These are phyloP conservation scores for Micromys minutus DNA, from an alignment of 2,113 vertebrate species.

Conservation along the genomic window DNA sequence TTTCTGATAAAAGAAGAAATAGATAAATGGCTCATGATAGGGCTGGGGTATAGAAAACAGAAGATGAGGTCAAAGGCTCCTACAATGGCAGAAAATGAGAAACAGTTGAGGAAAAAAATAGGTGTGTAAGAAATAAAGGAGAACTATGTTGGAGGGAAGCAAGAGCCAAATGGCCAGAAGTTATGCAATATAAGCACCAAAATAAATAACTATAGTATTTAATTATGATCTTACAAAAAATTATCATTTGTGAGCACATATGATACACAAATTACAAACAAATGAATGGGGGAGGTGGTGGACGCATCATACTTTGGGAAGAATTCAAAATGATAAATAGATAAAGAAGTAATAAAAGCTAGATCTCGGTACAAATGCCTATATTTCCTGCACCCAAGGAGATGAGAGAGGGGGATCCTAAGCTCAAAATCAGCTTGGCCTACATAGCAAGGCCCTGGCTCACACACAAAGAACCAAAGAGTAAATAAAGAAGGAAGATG, in stretches of 20 bases:
- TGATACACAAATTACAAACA: background rate
- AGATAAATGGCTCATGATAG: background rate
- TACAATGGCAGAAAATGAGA: background rate
- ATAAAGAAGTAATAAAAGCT: background rate
- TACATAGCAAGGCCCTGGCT: background rate
- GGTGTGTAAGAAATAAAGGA: background rate
- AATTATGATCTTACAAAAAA: background rate
- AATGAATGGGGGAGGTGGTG: background rate
- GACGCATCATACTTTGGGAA: background rate
- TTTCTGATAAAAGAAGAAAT: background rate
- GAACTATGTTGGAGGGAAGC: background rate
- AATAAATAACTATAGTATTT: background rate
- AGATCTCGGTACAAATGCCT: background rate
- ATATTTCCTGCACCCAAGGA: background rate
- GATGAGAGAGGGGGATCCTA: background rate
- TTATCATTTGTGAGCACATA: background rate
- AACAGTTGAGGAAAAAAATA: background rate
- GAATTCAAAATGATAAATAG: background rate
- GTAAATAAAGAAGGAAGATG: background rate
- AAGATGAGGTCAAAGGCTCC: background rate
- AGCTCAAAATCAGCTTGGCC: background rate
- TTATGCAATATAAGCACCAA: background rate
- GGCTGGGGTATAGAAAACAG: background rate
- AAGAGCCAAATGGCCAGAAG: background rate
- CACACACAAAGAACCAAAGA: background rate